phyloP scores from a whole-genome alignment of 1,140 invertebrate species.

The Bicyclus anynana region DNA sequence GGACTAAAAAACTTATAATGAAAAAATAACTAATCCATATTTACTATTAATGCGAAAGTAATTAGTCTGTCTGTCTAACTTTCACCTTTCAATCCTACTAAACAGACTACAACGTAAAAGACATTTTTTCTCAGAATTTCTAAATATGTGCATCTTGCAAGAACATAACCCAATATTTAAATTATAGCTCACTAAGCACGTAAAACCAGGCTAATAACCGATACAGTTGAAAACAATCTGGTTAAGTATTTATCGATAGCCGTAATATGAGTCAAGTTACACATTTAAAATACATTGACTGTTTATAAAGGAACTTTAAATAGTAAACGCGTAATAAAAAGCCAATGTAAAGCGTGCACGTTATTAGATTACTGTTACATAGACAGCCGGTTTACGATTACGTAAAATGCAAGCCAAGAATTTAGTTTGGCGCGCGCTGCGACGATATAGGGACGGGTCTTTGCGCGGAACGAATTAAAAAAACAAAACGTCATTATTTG shows the following conservation, averaged over 20 bases:
- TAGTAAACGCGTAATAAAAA: background rate
- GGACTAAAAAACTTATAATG: no score
- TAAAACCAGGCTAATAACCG: constrained; percentile 22
- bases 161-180: background rate
- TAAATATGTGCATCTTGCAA: background rate
- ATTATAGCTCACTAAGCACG: background rate
- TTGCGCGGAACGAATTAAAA: constrained; percentile 36
- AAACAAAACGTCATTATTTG: constrained; percentile 14
- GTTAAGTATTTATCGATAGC: constrained; percentile 11
- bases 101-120: no score
- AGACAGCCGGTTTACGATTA: constrained; percentile 17
- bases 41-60: no score
- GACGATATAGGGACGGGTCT: constrained; percentile 28
- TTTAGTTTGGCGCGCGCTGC: constrained; percentile 46
- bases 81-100: no score
- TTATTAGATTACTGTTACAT: constrained; percentile 7
- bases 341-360: constrained; percentile 18
- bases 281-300: background rate
- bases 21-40: no score
- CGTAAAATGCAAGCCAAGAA: constrained; percentile 17
- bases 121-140: no score
- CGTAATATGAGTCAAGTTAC: background rate
- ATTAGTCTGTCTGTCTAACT: no score
- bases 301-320: background rate
- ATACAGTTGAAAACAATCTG: constrained; percentile 25